These are phyloP conservation scores for Chrysocyon brachyurus DNA, from an alignment of 2,797 vertebrate species.

Conservation along the genomic window DNA sequence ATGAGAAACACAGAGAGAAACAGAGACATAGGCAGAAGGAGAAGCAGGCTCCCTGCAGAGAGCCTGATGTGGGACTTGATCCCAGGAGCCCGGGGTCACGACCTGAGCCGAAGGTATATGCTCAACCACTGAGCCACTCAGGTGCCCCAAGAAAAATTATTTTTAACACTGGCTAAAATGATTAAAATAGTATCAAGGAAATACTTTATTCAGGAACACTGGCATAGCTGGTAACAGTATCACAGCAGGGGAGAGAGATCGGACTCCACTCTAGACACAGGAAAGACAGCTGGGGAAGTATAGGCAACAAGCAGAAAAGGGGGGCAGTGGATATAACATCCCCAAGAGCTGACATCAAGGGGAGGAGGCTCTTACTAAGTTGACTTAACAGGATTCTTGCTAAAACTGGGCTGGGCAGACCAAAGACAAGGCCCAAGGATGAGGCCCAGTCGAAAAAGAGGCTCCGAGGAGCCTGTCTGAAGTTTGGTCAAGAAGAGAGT, in stretches of 20 bases:
- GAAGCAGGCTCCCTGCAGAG: too few species aligned
- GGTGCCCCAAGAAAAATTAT: not conserved
- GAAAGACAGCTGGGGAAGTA: not conserved
- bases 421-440: not conserved
- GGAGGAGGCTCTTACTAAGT: too few species aligned
- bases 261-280: not conserved
- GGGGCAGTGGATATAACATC: not conserved
- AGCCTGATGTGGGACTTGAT: too few species aligned
- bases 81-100: too few species aligned
- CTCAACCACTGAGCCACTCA: too few species aligned
- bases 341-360: not conserved
- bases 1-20: too few species aligned
- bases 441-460: not conserved
- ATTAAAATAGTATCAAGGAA: not conserved
- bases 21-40: too few species aligned
- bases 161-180: not conserved
- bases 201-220: not conserved
- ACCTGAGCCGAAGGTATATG: too few species aligned
- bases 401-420: not conserved
- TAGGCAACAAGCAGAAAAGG: not conserved
- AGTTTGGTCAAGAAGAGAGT: not conserved
- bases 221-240: not conserved
- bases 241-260: not conserved
- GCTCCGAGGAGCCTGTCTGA: not conserved
- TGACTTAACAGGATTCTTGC: not conserved